Evolutionary conservation across 2,113 vertebrate species (phyloP).

Genomic region (Phycodurus eques): DNA sequence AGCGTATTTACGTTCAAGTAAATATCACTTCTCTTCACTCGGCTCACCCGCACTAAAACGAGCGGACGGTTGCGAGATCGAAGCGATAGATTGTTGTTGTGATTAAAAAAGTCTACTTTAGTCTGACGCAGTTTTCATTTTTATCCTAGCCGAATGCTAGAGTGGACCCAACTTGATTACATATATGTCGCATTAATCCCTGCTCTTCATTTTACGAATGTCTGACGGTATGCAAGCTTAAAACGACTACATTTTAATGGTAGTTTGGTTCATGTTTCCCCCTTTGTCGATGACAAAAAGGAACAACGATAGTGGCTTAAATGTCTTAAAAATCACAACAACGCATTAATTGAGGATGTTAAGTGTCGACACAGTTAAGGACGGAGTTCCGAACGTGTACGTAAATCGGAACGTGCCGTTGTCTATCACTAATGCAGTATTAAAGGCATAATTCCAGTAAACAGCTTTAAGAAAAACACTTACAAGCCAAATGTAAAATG

Average conservation of each 20-base stretch:
- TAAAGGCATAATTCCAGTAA: neutral
- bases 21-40: constrained; percentile 19
- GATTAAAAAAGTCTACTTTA: no score
- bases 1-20: constrained; percentile 13
- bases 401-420: neutral
- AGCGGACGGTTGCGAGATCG: neutral
- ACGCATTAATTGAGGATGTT: neutral
- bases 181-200: neutral
- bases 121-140: neutral
- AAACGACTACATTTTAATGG: neutral
- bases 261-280: constrained; percentile 10
- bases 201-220: neutral
- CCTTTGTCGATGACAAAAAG: neutral
- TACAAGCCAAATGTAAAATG: no score
- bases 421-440: neutral
- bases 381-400: neutral
- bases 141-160: constrained; percentile 6
- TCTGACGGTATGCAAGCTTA: neutral
- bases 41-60: neutral
- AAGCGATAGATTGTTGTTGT: neutral
- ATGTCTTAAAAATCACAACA: neutral
- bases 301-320: neutral
- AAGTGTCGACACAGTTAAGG: neutral
- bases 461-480: no score
- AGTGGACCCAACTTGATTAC: neutral